A percentile compares a stretch with the other conserved stretches of the same genome.
Evolutionary conservation across 2,797 vertebrate species (phyloP).

Genomic region (Rhyacichthys aspro): DNA sequence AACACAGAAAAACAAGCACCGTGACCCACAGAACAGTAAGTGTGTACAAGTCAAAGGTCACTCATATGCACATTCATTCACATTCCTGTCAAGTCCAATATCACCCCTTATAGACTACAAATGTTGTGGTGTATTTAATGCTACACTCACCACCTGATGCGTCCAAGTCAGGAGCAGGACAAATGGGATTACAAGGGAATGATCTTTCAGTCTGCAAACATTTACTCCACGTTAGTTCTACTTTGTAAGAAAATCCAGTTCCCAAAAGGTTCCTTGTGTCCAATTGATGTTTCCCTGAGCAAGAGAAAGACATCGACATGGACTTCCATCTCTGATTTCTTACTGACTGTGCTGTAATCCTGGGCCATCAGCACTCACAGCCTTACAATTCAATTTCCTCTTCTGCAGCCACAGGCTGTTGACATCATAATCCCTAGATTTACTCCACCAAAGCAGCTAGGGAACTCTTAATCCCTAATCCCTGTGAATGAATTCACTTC

Average conservation of each 20-base stretch:
- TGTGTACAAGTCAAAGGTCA: not conserved
- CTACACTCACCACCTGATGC: slow-evolving; percentile 72
- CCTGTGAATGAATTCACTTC: slow-evolving; percentile 78
- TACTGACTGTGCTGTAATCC: slow-evolving; percentile 66
- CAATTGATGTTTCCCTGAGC: slow-evolving; percentile 37
- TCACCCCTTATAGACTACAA: slow-evolving; percentile 3
- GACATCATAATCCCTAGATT: slow-evolving; percentile 87
- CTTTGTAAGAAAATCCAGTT: slow-evolving; percentile 8
- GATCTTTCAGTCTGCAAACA: slow-evolving; percentile 51
- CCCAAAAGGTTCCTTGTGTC: slow-evolving; percentile 38
- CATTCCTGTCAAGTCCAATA: no score
- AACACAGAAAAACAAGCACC: slow-evolving; percentile 28
- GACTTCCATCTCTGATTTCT: slow-evolving; percentile 55
- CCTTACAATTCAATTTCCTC: slow-evolving; percentile 79
- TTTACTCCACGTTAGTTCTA: slow-evolving; percentile 21
- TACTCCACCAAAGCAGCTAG: slow-evolving; percentile 73
- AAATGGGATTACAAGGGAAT: slow-evolving; percentile 52
- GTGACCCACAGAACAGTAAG: slow-evolving; percentile 11
- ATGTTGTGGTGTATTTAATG: slow-evolving; percentile 29
- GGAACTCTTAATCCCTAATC: slow-evolving; percentile 82
- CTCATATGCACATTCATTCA: not conserved
- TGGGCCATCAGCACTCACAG: slow-evolving; percentile 39
- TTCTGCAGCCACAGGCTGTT: slow-evolving; percentile 62
- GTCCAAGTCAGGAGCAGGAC: slow-evolving; percentile 34
- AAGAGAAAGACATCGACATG: slow-evolving; percentile 52